Evolutionary conservation across 2,113 vertebrate species (phyloP).

Genomic region (Osmerus eperlanus): DNA sequence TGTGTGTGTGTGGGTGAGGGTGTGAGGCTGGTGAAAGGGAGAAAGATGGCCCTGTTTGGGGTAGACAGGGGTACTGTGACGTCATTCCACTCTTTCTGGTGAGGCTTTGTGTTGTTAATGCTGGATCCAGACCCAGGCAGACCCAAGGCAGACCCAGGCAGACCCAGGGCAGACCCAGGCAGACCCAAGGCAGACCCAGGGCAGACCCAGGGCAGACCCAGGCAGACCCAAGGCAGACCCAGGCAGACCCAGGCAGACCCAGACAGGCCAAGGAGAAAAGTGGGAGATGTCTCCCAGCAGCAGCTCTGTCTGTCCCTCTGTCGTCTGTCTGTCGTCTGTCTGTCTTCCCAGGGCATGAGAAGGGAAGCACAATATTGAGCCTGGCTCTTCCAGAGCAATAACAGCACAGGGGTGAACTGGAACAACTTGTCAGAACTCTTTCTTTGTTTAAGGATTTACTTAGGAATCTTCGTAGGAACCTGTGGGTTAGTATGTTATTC

Average conservation of each 20-base stretch:
- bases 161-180: too few species aligned
- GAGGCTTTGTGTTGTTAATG: neutral
- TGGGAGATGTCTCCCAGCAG: neutral
- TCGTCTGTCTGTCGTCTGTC: neutral
- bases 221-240: constrained; percentile 1
- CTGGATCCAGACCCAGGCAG: constrained; percentile 1
- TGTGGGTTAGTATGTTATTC: constrained; percentile 39
- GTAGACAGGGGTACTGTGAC: neutral
- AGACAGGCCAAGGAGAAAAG: neutral
- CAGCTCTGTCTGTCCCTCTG: neutral
- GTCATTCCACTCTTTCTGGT: too few species aligned
- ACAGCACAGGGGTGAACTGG: constrained; percentile 32
- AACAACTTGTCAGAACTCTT: constrained; percentile 35
- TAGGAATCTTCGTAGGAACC: neutral
- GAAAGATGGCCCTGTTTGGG: neutral
- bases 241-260: neutral
- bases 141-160: too few species aligned
- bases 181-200: too few species aligned
- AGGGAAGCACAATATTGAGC: constrained; percentile 46
- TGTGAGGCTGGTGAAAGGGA: neutral
- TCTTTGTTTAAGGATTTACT: constrained; percentile 29
- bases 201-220: too few species aligned
- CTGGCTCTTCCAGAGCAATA: constrained; percentile 33
- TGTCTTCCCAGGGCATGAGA: constrained; percentile 1
- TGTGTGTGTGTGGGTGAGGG: too few species aligned